phyloP scores from a whole-genome alignment of 2,113 vertebrate species.

The Ursus arctos region DNA sequence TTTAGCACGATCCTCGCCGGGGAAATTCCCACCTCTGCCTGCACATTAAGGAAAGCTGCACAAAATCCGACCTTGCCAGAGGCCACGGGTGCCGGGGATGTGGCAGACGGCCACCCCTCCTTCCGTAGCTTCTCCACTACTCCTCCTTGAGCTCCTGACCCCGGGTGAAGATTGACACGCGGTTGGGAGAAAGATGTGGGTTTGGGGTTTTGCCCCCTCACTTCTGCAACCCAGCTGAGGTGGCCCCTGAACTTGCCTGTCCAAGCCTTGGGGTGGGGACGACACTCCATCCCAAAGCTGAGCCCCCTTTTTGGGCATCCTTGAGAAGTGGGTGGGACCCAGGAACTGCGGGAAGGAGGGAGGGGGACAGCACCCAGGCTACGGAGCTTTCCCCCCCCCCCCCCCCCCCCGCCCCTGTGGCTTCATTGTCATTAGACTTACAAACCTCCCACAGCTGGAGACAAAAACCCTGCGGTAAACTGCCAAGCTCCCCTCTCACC shows the following conservation, averaged over 20 bases:
- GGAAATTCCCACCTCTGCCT: background rate
- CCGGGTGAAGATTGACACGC: background rate
- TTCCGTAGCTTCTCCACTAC: fast-evolving
- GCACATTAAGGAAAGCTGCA: fast-evolving
- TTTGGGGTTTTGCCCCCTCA: background rate
- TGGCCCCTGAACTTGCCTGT: background rate
- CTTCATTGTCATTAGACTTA: background rate
- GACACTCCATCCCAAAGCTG: background rate
- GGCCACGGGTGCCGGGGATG: fast-evolving
- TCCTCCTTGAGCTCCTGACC: background rate
- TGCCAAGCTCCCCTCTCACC: no score
- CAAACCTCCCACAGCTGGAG: background rate
- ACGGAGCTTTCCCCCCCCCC: no score
- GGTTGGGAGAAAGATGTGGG: background rate
- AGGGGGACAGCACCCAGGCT: background rate
- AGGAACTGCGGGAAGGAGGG: fast-evolving
- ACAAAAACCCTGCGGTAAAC: background rate
- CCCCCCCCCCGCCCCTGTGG: no score
- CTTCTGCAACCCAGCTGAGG: background rate
- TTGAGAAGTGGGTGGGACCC: background rate
- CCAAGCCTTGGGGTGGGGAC: background rate
- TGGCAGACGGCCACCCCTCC: fast-evolving
- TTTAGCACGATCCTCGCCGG: fast-evolving
- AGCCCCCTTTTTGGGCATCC: background rate
- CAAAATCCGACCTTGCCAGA: background rate